phyloP scores from a whole-genome alignment of 2,797 vertebrate species.

The Periophthalmus magnuspinnatus region DNA sequence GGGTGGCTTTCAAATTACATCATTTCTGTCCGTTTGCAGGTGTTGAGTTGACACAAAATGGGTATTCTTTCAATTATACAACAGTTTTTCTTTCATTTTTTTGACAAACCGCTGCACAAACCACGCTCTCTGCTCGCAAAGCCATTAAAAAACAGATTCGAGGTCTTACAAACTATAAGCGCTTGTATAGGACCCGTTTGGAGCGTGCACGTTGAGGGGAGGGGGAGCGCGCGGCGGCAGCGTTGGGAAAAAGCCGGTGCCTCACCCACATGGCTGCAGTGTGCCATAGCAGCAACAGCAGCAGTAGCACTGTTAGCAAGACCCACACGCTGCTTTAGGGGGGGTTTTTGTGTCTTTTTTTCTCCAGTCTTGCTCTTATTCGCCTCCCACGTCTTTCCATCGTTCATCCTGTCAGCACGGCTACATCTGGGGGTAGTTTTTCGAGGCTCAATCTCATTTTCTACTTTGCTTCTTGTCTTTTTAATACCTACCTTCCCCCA shows the following conservation, averaged over 20 bases:
- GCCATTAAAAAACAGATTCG: constrained; percentile 41
- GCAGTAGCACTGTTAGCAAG: constrained; percentile 5
- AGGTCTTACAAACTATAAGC: constrained; percentile 16
- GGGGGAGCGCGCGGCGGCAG: constrained; percentile 17
- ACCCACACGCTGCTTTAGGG: constrained; percentile 35
- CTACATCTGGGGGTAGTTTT: constrained; percentile 4
- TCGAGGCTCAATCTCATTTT: constrained; percentile 26
- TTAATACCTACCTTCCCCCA: constrained; percentile 45
- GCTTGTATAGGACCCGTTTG: constrained; percentile 16
- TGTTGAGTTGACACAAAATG: neutral
- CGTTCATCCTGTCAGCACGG: constrained; percentile 29
- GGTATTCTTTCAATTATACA: neutral
- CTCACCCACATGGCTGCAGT: constrained; percentile 76
- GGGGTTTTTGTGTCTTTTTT: constrained; percentile 20
- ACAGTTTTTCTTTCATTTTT: neutral
- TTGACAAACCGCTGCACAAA: constrained; percentile 23
- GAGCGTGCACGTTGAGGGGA: constrained; percentile 20
- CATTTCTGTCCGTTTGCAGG: neutral
- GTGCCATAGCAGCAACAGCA: constrained; percentile 21
- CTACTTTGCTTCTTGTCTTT: constrained; percentile 38
- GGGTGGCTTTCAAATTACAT: neutral
- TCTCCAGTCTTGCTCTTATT: constrained; percentile 23
- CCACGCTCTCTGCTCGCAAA: constrained; percentile 31
- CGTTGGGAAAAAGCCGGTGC: constrained; percentile 52
- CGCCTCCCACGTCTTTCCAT: constrained; percentile 22